A percentile compares a stretch with the other conserved stretches of the same genome.
These are phyloP conservation scores for Tetranychus cinnabarinus DNA, from an alignment of 1,140 invertebrate genomes.

Conservation along the genomic window DNA sequence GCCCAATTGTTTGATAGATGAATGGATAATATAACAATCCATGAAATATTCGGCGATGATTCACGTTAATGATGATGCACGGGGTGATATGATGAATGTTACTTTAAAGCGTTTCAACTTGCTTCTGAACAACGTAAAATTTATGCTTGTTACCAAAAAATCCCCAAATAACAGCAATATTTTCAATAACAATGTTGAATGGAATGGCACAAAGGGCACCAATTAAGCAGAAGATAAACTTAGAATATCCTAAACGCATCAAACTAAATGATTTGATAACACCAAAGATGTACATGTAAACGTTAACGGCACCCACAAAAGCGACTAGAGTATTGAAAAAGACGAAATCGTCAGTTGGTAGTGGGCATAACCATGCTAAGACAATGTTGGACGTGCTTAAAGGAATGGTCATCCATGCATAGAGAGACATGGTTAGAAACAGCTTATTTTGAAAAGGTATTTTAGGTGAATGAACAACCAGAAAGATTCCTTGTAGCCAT, in stretches of 20 bases:
- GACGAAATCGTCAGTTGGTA: conserved; percentile 39
- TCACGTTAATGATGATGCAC: too few species aligned
- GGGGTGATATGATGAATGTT: too few species aligned
- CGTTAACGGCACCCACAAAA: conserved; percentile 66
- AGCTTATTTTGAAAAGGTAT: conserved; percentile 61
- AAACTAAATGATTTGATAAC: conserved; percentile 81
- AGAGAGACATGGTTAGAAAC: conserved; percentile 63
- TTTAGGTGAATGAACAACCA: conserved; percentile 68
- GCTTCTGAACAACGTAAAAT: conserved; percentile 67
- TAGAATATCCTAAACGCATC: conserved; percentile 50
- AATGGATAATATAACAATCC: too few species aligned
- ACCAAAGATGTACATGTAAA: conserved; percentile 90
- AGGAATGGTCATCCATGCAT: conserved; percentile 86
- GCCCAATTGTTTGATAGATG: too few species aligned
- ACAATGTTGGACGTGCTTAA: conserved; percentile 68
- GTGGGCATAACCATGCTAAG: conserved; percentile 55
- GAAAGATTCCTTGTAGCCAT: conserved; percentile 73
- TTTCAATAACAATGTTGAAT: conserved; percentile 75
- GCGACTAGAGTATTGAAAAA: conserved; percentile 59
- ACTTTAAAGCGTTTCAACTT: conserved; percentile 25
- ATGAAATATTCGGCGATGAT: too few species aligned
- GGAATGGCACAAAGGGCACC: conserved; percentile 70
- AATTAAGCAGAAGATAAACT: conserved; percentile 51
- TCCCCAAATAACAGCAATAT: conserved; percentile 77
- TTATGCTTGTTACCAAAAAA: conserved; percentile 72